These are phyloP conservation scores for Drosophila incognita DNA, from an alignment of 2,888 invertebrate species.

Conservation along the genomic window DNA sequence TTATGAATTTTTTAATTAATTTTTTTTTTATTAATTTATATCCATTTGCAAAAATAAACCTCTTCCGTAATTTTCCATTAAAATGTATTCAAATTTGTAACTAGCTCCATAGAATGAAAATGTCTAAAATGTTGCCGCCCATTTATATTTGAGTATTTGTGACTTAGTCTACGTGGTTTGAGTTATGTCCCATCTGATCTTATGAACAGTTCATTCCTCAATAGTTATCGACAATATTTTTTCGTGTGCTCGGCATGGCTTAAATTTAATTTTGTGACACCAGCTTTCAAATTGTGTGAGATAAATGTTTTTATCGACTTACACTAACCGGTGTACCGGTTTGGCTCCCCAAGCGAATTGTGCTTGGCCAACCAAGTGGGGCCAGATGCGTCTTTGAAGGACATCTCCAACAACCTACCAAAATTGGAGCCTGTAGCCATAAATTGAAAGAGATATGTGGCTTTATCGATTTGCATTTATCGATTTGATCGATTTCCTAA, in stretches of 20 bases:
- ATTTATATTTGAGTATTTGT: conserved; percentile 11
- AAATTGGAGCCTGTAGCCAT: background rate
- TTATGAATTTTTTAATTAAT: background rate
- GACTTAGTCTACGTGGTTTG: background rate
- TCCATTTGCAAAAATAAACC: background rate
- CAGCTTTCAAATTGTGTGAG: background rate
- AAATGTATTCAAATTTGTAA: conserved; percentile 10
- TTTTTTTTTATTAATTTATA: conserved; percentile 4
- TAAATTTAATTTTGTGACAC: no score
- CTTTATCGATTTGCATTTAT: background rate
- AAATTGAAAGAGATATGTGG: background rate
- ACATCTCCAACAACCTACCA: background rate
- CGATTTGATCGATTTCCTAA: background rate
- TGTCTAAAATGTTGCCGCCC: background rate
- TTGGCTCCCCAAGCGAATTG: background rate
- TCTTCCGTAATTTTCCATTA: conserved; percentile 34
- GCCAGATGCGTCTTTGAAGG: background rate
- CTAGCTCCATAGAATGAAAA: background rate
- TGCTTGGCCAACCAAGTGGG: background rate
- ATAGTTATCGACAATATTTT: background rate
- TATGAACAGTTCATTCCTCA: background rate
- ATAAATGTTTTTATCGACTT: background rate
- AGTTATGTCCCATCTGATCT: background rate
- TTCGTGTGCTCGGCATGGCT: background rate
- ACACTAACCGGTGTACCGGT: background rate